Evolutionary conservation across 2,888 invertebrate genomes (phyloP), one percentile per base, ranked within the genome.

Genomic region (Blera fallax): DNA sequence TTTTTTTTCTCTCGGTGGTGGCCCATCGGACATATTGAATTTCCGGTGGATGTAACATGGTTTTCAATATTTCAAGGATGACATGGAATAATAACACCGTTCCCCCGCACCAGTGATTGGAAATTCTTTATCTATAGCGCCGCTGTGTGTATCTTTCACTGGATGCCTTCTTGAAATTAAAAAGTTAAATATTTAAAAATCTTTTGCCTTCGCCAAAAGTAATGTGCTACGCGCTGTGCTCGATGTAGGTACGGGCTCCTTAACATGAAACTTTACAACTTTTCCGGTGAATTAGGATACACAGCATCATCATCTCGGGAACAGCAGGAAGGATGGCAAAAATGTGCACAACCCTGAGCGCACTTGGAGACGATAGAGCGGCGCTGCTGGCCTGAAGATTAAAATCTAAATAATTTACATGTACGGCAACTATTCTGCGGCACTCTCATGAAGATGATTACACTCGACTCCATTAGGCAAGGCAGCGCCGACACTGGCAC

Each of bases 141-240:
- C 21, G 1, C 11, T 3, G 40, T 3, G 40, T 37, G 52, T 37
- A 34, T 48, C 65, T 14, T 50, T 3, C 50, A 14, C 21, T 50
- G 18, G 64, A 50, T 65, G 50, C 24, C 62, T 40, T 73, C 70
- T 43, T 70, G 58, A 69, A 82, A 82, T 82, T 64, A 77, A 82
- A 82, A 82, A 65, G 70, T 77, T 82, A 82, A 82, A 82, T 77
- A 82, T 82, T 82, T 77, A 76, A 77, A 76, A 76, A 77, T 69
- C 65, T 37, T n/a, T 37, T 45, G n/a, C 24, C 16, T 69, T 77
- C 24, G 18, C 14, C 10, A 43, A 29, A n/a, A 52, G 37, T 64
- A 48, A 58, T 29, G 32, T 60, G 50, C 27, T 65, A 64, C 24
- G 54, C 62, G 62, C 34, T 50, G 54, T 54, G 62, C 34, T 50